Base-by-base conservation (phyloP, 2,113 vertebrate genomes). In the Misgurnus anguillicaudatus region DNA sequence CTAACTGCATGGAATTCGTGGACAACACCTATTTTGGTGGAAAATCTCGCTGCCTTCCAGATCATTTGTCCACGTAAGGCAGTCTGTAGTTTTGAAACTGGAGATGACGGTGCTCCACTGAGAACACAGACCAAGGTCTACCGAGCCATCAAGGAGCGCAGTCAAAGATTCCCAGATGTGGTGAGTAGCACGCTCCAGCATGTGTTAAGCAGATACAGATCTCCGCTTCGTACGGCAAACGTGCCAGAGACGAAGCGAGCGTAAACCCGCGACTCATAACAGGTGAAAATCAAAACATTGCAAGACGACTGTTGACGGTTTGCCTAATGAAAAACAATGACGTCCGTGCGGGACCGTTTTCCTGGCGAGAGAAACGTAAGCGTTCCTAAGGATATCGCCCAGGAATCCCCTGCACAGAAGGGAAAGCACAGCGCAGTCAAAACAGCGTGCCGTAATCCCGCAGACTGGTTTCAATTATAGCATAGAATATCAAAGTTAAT, bases 1-100 rank as follows among this genome's bases (percentile, higher is more conserved):
- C 87, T 89, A 90, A 90, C 87, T 89, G 86, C 76, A 74, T 86
- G 84, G 89, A 90, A 91, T 91, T 90, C 88, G 84, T 86, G 87
- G 89, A 90, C 90, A 91, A 93, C 91, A 91, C 91, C 88, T 92
- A 91, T 89, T 91, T 90, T 77, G 88, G 88, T 89, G 90, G 89
- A 90, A 91, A 89, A 86, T 86, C 85, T 87, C 86, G 87, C 87
- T 80, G 75, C 89, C 83, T 86, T 88, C 86, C 89, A 85, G 88
- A 89, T 87, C 21, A 86, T 88, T 85, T 86, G 87, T 90, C 88
- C 87, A 82, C 51, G 87, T 85, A 89, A 89, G 87, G 84, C 78
- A 88, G 84, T 84, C 83, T 82, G 53, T 83, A 85, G 89, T 83
- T 86, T 78, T 89, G 91, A 90, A 92, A 90, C 75, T 75, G 78